A percentile compares a stretch with the other conserved stretches of the same genome.
Conservation (phyloP, 2,888 invertebrate species). For the Cremastinae sp. region DNA sequence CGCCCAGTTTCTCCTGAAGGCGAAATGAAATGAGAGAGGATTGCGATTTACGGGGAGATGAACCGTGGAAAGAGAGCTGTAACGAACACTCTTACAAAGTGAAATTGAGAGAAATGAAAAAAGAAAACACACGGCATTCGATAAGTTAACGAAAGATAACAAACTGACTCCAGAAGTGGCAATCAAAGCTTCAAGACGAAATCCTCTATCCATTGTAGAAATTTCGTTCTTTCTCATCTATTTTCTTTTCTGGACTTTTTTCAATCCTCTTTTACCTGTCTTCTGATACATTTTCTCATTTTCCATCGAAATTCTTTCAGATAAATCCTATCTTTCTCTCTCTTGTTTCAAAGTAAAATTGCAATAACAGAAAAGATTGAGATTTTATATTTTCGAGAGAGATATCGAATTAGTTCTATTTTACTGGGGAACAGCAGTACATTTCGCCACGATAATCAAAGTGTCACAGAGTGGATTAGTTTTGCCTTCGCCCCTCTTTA, state of each 20-base stretch:
- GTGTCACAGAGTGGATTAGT: constrained; percentile 38
- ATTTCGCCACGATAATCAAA: constrained; percentile 36
- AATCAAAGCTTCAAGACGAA: constrained; percentile 36
- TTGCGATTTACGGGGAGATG: constrained; percentile 4
- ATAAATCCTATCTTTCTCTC: not conserved
- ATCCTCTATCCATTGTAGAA: constrained; percentile 14
- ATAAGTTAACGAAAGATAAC: constrained; percentile 56
- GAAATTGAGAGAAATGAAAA: not conserved
- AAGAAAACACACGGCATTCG: constrained; percentile 42
- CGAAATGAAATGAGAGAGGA: constrained; percentile 20
- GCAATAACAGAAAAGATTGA: not conserved
- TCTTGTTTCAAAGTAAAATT: constrained; percentile 1
- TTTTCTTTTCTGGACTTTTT: not conserved
- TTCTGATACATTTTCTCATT: no score
- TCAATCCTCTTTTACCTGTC: not conserved
- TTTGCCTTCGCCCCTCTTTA: not conserved
- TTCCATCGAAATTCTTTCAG: no score
- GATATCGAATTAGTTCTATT: constrained; percentile 45
- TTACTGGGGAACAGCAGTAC: constrained; percentile 3
- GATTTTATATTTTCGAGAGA: constrained; percentile 42
- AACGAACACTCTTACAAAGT: no score
- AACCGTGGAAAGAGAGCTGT: constrained; percentile 4
- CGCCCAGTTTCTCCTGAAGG: constrained; percentile 35
- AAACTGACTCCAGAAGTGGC: constrained; percentile 35
- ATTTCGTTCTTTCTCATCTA: not conserved